Base-by-base conservation (phyloP, 2,113 vertebrate species). In the Saimiri boliviensis region DNA sequence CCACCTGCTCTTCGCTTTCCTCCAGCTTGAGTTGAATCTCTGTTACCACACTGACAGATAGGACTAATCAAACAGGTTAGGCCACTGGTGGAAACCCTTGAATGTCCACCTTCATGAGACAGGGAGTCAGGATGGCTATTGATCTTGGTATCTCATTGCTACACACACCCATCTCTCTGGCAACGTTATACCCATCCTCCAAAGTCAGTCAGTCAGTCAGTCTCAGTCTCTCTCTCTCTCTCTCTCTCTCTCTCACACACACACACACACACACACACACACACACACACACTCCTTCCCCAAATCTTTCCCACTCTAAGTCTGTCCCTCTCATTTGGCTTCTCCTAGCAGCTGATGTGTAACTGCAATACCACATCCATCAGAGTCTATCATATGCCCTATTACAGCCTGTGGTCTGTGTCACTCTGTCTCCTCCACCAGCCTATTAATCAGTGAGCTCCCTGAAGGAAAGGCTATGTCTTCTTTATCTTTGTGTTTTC, bases 391-490 rank as follows among this genome's bases (percentile, higher is more conserved):
- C 45, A 12, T 5, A 11, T 4, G 30, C 71, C 87, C 94, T 56
- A 12, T n/a, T 10, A 12, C n/a, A 80, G 92, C 6, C 4, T 87
- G 56, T 25, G 40, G 88, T 79, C 54, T 66, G 63, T 37, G 19
- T 27, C 56, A n/a, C 87, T 97, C 95, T 82, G 85, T 82, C 94
- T 89, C 87, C 80, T 94, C 60, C 90, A 95, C 60, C 73, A 93
- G 92, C 95, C 87, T 76, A 76, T 13, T 87, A 8, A 77, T 56
- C 54, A 6, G 56, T 16, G 68, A 93, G 82, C 82, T 95, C 27
- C 54, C 56, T 32, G 45, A 93, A 95, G 42, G 85, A 86, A 93
- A 79, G 66, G 3, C 42, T 27, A 32, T 86, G 71, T 68, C 79
- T 89, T 84, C 89, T 82, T 85, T 63, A 86, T 63, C 86, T 91